These are phyloP conservation scores for Bombyx mandarina DNA, from an alignment of 1,140 invertebrate genomes.

Conservation along the genomic window DNA sequence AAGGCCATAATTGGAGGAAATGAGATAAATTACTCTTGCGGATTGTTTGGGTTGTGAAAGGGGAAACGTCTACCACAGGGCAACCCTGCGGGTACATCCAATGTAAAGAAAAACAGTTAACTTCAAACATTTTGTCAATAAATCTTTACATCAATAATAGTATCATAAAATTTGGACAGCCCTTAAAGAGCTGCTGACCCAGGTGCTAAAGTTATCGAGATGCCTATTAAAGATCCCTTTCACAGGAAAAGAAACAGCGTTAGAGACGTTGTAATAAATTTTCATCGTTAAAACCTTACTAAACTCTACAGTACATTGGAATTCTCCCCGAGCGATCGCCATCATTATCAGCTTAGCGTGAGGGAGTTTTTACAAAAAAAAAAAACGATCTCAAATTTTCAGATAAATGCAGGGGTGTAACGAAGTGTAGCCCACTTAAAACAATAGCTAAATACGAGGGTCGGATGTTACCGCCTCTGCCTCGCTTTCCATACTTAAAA, in stretches of 20 bases:
- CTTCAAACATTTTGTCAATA: neutral
- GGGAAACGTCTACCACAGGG: constrained; percentile 15
- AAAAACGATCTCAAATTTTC: constrained; percentile 43
- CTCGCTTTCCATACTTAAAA: constrained; percentile 45
- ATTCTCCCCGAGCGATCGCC: constrained; percentile 25
- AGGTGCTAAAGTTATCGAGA: constrained; percentile 40
- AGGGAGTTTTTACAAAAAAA: constrained; percentile 47
- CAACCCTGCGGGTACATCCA: neutral
- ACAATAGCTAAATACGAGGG: constrained; percentile 65
- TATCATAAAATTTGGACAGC: neutral
- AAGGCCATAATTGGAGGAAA: constrained; percentile 53
- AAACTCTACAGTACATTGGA: constrained; percentile 26
- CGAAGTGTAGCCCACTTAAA: constrained; percentile 64
- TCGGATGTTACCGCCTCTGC: constrained; percentile 30
- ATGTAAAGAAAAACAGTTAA: neutral
- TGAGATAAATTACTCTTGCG: constrained; percentile 55
- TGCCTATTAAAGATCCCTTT: constrained; percentile 43
- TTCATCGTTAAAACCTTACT: constrained; percentile 40
- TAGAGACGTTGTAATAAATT: constrained; percentile 56
- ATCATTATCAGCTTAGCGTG: constrained; percentile 62
- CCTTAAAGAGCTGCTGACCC: constrained; percentile 9
- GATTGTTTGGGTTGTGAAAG: constrained; percentile 28
- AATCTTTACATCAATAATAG: neutral
- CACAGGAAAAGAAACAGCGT: constrained; percentile 43
- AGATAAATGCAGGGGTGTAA: constrained; percentile 55